Conservation (phyloP, 2,888 invertebrate genomes). For the Drosophila picticornis region DNA sequence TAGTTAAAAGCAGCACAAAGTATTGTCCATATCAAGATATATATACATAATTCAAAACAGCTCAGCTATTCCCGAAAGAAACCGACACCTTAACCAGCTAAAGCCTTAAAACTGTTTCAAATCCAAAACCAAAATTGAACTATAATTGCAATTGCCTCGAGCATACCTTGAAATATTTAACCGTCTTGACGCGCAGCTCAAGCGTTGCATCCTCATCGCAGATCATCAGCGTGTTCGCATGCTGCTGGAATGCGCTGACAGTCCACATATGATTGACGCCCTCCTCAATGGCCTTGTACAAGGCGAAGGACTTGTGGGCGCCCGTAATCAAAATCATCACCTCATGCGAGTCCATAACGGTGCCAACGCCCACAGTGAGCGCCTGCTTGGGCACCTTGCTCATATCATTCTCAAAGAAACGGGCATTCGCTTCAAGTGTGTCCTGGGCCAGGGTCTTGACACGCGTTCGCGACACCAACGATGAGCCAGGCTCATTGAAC, state of each 20-base stretch:
- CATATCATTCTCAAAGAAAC: conserved; percentile 98
- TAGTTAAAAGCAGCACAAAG: conserved; percentile 8
- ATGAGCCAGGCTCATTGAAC: conserved; percentile 99
- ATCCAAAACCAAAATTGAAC: background rate
- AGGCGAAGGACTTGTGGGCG: conserved; percentile 97
- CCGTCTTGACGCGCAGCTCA: conserved; percentile 98
- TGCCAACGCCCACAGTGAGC: conserved; percentile 98
- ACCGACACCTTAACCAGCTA: conserved; percentile 38
- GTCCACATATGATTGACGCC: conserved; percentile 99
- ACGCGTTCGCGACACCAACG: conserved; percentile 96
- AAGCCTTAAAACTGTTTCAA: background rate
- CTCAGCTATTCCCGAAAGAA: background rate
- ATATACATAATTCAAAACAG: background rate
- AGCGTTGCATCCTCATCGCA: conserved; percentile 99
- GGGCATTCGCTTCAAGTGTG: conserved; percentile 98
- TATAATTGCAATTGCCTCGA: conserved; percentile 14
- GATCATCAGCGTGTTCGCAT: conserved; percentile 95
- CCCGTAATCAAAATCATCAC: conserved; percentile 99
- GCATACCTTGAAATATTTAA: conserved; percentile 98
- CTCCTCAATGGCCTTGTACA: conserved; percentile 99
- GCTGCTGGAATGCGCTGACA: conserved; percentile 99
- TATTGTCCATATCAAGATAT: background rate
- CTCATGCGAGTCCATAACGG: conserved; percentile 99
- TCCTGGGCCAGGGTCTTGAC: conserved; percentile 98
- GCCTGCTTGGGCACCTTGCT: conserved; percentile 97